Evolutionary conservation across 2,113 vertebrate species (phyloP).

Genomic region (Coryphaenoides rupestris): DNA sequence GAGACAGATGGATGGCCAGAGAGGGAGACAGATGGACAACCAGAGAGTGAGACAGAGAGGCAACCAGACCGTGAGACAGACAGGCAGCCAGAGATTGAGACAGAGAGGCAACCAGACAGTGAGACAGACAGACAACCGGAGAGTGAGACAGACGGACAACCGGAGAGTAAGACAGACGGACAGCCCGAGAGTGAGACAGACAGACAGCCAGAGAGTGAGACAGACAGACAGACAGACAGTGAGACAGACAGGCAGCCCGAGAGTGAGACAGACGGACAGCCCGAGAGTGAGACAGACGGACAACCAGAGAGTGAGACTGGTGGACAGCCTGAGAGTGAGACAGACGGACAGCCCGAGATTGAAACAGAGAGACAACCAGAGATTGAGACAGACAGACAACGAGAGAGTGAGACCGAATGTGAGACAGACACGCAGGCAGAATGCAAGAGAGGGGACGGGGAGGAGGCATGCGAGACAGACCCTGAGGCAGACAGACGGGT

Average conservation of each 20-base stretch:
- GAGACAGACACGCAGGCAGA: not conserved
- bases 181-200: not conserved
- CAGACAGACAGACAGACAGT: not conserved
- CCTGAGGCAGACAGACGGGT: not conserved
- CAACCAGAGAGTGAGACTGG: not conserved
- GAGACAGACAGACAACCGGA: not conserved
- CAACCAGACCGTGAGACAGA: not conserved
- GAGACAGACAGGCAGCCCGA: not conserved
- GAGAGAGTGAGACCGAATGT: not conserved
- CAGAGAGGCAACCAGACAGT: not conserved
- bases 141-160: not conserved
- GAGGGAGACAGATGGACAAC: not conserved
- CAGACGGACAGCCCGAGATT: not conserved
- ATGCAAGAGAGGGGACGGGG: not conserved
- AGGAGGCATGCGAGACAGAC: not conserved
- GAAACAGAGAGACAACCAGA: not conserved
- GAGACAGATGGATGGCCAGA: not conserved
- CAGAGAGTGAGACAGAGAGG: not conserved
- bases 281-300: not conserved
- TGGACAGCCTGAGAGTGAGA: not conserved
- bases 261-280: not conserved
- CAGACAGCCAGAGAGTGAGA: not conserved
- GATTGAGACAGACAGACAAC: not conserved
- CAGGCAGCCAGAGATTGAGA: not conserved
- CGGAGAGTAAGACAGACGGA: not conserved